These are phyloP conservation scores for Gallirallus australis DNA, from an alignment of 2,797 vertebrate genomes.

Conservation along the genomic window DNA sequence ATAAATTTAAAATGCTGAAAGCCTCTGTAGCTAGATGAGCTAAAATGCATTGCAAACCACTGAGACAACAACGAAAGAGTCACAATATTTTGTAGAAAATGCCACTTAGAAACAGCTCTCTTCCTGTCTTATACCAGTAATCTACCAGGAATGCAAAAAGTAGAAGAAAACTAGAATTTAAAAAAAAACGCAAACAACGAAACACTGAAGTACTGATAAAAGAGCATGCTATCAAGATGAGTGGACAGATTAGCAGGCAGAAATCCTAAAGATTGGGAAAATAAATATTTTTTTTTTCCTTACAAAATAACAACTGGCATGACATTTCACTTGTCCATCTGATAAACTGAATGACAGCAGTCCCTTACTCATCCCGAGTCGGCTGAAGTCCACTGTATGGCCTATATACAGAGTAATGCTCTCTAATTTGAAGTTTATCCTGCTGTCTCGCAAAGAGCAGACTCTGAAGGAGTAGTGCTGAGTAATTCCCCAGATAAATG, in stretches of 20 bases:
- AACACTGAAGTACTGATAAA: background rate
- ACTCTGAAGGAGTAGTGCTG: background rate
- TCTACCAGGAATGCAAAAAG: background rate
- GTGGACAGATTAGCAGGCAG: background rate
- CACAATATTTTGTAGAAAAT: background rate
- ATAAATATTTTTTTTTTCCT: accelerated
- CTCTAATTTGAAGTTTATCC: background rate
- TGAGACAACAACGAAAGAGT: background rate
- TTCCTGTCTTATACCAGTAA: background rate
- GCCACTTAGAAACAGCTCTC: background rate
- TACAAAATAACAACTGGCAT: background rate
- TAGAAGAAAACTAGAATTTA: background rate
- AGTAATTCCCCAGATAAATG: background rate
- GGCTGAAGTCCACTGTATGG: background rate
- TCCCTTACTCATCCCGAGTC: background rate
- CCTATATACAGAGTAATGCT: background rate
- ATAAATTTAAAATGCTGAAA: background rate
- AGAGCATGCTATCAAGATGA: background rate
- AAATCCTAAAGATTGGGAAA: background rate
- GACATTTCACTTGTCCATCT: background rate
- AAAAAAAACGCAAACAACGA: no score
- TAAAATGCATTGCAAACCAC: background rate
- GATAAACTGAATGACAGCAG: background rate
- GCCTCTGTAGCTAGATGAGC: background rate
- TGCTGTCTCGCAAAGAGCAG: background rate